Base-by-base conservation (phyloP, 2,797 vertebrate genomes). In the Tiaroga cobitis region DNA sequence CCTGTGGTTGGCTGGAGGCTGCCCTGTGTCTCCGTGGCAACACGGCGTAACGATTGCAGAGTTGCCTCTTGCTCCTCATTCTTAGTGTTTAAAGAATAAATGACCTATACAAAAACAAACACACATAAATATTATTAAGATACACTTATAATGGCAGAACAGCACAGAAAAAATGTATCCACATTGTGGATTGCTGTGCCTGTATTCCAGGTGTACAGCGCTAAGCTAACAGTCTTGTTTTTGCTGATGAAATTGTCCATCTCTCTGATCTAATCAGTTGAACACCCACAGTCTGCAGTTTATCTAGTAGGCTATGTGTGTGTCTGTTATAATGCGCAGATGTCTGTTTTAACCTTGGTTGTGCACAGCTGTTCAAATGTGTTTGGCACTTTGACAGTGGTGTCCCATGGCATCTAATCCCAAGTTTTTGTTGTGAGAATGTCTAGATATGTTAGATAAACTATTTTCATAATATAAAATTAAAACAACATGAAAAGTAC, bases 71-170 rank as follows among this genome's bases (percentile, higher is more conserved):
- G 95, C 91, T 99, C 98, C 88, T 99, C 98, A 89, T 97, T 97
- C 91, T 96, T 99, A 76, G 95, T 96, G 91, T 99, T 99, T 88
- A 99, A 93, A 61, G 97, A 95, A 88, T 99, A 97, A 90, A 99
- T 98, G 89, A 99, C 98, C 98, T 99, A 91, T 39, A 34, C n/a
- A 82, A 72, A 46, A 79, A 77, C 54, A 34, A 79, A 83, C 39
- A 80, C 0, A 1, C 24, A 70, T 29, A 16, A 16, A 15, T 26
- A 39, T 46, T 29, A 63, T 73, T 51, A 29, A 56, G 3, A 37
- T 16, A 46, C 9, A 56, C 4, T 37, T 80, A 84, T 34, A 29
- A 26, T 8, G 21, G 29, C 16, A 29, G 7, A 3, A 72, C 24
- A 70, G 49, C 8, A 54, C 41, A 19, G 29, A 70, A 21, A 1